Base-by-base conservation (phyloP, 2,888 invertebrate species). In the Embidobia sp. region DNA sequence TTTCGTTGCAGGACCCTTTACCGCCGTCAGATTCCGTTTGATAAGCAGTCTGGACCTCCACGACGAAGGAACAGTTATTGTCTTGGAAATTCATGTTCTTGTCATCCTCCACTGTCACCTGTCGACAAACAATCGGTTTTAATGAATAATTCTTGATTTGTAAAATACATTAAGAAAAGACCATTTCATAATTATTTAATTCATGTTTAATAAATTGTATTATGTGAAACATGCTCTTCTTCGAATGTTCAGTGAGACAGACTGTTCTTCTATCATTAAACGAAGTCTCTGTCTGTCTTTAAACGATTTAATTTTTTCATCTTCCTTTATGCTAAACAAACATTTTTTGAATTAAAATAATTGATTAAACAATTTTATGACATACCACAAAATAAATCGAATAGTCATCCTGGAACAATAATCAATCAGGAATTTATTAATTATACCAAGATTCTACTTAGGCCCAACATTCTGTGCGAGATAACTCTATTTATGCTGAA, bases 91-190 rank as follows among this genome's bases (percentile, higher is more conserved):
- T 85, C 64, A 81, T 79, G 70, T 79, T 83, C 53, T 84, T 84
- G 66, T 79, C 81, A 51, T 86, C 85, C 67, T 87, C 88, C 85
- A 87, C 85, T 63, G 88, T 86, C 46, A 88, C 84, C 89, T 89
- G 76, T 8, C 11, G 82, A 82, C 66, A 59, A 16, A 69, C 29
- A 44, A 70, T 46, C 42, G 15, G 18, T 15, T 22, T 63, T n/a
- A 46, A 10, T 61, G 22, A 8, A n/a, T n/a, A n/a, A n/a, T n/a
- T n/a, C n/a, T n/a, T n/a, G n/a, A n/a, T n/a, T n/a, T n/a, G n/a
- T n/a, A n/a, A n/a, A n/a, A n/a, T n/a, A n/a, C n/a, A n/a, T n/a
- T n/a, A n/a, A n/a, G n/a, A n/a, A n/a, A n/a, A n/a, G n/a, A n/a
- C n/a, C n/a, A n/a, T n/a, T n/a, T n/a, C n/a, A n/a, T n/a, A n/a